Evolutionary conservation across 2,888 invertebrate species (phyloP).

Genomic region (Parascotia fuliginaria): DNA sequence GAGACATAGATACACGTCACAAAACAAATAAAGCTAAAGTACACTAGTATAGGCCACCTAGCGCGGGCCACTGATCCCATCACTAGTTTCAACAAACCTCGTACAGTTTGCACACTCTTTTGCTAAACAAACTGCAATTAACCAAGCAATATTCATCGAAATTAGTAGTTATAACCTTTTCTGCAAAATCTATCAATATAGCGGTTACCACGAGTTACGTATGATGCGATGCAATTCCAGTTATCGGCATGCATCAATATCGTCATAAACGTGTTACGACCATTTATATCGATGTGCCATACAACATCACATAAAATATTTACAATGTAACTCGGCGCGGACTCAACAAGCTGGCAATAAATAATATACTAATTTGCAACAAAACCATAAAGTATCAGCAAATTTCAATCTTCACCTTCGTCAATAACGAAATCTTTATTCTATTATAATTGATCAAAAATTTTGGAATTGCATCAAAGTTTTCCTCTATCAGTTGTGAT

Average conservation of each 20-base stretch:
- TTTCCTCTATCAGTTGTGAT: background rate
- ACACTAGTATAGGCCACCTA: slow-evolving; percentile 12
- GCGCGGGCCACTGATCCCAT: slow-evolving; percentile 8
- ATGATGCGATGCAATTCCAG: slow-evolving; percentile 51
- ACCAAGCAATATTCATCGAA: slow-evolving; percentile 27
- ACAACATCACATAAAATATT: slow-evolving; percentile 31
- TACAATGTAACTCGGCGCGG: slow-evolving; percentile 28
- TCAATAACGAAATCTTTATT: too few relatives aligned
- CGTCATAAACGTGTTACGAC: slow-evolving; percentile 54
- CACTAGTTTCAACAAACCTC: slow-evolving; percentile 2
- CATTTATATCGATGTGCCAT: slow-evolving; percentile 47
- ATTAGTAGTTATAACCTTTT: slow-evolving; percentile 42
- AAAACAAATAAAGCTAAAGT: slow-evolving; percentile 10
- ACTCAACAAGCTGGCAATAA: slow-evolving; percentile 11
- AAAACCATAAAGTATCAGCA: slow-evolving; percentile 1
- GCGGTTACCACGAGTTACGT: slow-evolving; percentile 45
- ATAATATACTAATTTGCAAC: slow-evolving; percentile 16
- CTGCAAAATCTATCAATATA: slow-evolving; percentile 56
- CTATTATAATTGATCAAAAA: too few relatives aligned
- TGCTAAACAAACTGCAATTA: slow-evolving; percentile 38
- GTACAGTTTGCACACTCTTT: slow-evolving; percentile 6
- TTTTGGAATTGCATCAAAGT: background rate
- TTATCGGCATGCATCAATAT: slow-evolving; percentile 54
- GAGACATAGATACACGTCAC: slow-evolving; percentile 21
- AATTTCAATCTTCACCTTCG: background rate